These are phyloP conservation scores for Chaenogobius annularis DNA, from an alignment of 2,113 vertebrate species.

Conservation along the genomic window DNA sequence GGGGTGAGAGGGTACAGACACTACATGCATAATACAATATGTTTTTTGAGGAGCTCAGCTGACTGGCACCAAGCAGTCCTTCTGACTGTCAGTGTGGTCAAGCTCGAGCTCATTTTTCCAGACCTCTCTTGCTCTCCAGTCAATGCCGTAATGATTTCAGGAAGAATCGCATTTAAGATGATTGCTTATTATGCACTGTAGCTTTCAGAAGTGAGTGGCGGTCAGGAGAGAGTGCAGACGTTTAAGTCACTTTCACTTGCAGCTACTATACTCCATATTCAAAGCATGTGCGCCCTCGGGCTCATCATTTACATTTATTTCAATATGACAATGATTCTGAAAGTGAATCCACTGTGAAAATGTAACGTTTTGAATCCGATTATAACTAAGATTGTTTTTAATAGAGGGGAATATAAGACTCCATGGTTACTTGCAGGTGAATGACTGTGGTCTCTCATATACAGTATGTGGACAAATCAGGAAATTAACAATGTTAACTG, in stretches of 20 bases:
- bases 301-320: constrained; percentile 5
- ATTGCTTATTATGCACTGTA: background rate
- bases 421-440: too few relatives aligned
- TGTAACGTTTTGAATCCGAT: background rate
- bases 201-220: background rate
- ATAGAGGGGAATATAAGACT: too few relatives aligned
- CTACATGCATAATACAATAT: constrained; percentile 58
- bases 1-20: constrained; percentile 54
- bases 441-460: too few relatives aligned
- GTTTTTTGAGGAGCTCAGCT: constrained; percentile 45
- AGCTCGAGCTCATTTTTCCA: background rate
- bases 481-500: too few relatives aligned
- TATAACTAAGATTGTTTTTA: background rate
- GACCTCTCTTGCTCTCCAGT: background rate
- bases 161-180: background rate
- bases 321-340: background rate
- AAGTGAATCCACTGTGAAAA: background rate
- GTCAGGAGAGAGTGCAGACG: background rate
- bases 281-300: background rate
- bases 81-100: background rate
- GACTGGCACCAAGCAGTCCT: constrained; percentile 4
- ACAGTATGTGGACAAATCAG: too few relatives aligned
- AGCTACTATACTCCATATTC: background rate
- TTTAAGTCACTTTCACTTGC: background rate
- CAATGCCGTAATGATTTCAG: background rate